Evolutionary conservation across 2,113 vertebrate species (phyloP).

Genomic region (Genyomyrus donnyi): DNA sequence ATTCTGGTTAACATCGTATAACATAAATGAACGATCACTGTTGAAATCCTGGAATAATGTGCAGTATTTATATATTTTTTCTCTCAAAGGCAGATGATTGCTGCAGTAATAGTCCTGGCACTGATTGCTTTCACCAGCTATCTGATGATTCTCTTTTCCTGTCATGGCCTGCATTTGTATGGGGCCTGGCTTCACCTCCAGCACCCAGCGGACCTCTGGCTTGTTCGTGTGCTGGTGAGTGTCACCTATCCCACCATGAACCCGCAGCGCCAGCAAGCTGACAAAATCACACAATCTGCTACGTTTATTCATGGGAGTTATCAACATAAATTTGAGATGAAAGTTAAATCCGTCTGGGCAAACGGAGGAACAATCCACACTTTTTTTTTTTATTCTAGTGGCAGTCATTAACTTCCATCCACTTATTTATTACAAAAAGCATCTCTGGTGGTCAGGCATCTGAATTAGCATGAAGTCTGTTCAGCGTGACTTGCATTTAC

Average conservation of each 20-base stretch:
- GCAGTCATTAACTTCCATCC: background rate
- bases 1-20: background rate
- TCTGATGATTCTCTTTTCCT: conserved; percentile 58
- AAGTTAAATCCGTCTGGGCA: background rate
- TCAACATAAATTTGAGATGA: background rate
- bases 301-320: background rate
- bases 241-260: background rate
- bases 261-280: background rate
- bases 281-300: background rate
- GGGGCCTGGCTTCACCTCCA: conserved; percentile 59
- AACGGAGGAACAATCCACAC: background rate
- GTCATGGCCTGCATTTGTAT: conserved; percentile 49
- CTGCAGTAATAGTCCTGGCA: conserved; percentile 56
- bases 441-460: background rate
- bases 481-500: background rate
- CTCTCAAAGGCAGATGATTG: conserved; percentile 47
- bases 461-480: background rate
- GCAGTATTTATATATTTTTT: background rate
- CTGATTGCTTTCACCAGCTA: conserved; percentile 57
- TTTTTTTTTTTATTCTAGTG: background rate
- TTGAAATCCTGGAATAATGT: background rate
- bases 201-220: conserved; percentile 67
- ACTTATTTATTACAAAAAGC: background rate
- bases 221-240: conserved; percentile 60
- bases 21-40: background rate